Evolutionary conservation across 1,140 invertebrate species (phyloP).

Genomic region (Drosophila arawakana): DNA sequence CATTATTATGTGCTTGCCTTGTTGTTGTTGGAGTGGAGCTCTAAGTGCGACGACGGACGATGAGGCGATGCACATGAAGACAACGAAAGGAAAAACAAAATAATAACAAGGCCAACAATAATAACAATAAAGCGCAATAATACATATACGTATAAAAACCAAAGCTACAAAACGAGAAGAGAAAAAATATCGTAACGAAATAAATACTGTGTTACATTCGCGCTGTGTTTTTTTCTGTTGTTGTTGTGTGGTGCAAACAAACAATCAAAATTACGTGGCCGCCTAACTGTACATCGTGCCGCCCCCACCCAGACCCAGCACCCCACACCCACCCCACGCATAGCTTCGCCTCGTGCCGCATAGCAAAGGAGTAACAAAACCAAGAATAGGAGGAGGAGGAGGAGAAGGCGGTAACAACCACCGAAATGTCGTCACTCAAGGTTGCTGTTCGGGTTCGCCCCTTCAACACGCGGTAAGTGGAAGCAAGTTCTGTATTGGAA

Average conservation of each 20-base stretch:
- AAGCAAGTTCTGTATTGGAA: conserved; percentile 9
- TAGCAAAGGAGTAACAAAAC: conserved; percentile 52
- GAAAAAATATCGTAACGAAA: conserved; percentile 43
- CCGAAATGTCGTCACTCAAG: conserved; percentile 88
- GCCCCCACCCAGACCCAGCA: background rate
- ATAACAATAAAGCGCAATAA: conserved; percentile 35
- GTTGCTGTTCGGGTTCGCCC: conserved; percentile 88
- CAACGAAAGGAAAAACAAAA: conserved; percentile 75
- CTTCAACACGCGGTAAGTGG: conserved; percentile 87
- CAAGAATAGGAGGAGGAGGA: conserved; percentile 13
- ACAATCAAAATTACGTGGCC: conserved; percentile 32
- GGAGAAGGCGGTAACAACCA: conserved; percentile 35
- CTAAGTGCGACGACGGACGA: conserved; percentile 49
- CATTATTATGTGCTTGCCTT: conserved; percentile 48
- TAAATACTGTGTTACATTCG: conserved; percentile 24
- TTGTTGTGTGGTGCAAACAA: background rate
- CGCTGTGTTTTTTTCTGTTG: conserved; percentile 18
- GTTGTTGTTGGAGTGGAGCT: conserved; percentile 46
- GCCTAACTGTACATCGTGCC: conserved; percentile 25
- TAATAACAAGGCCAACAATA: conserved; percentile 34
- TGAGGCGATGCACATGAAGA: conserved; percentile 53
- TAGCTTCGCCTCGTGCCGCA: conserved; percentile 17
- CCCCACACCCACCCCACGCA: background rate
- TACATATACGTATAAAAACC: conserved; percentile 18
- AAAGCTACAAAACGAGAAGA: conserved; percentile 34